phyloP scores from a whole-genome alignment of 2,797 vertebrate genomes.

The Enteromius anoplus region DNA sequence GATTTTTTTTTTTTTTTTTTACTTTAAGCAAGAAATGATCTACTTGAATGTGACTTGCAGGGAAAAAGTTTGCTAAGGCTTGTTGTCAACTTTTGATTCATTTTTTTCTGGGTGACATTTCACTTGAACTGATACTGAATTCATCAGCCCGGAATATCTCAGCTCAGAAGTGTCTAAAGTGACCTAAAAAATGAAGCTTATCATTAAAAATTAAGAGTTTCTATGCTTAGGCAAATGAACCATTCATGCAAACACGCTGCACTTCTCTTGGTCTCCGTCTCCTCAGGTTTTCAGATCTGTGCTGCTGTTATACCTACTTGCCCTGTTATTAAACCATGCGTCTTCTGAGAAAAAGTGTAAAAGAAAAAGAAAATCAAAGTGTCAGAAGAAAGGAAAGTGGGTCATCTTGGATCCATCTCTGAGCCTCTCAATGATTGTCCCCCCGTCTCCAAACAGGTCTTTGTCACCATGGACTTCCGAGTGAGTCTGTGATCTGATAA shows the following conservation, averaged over 20 bases:
- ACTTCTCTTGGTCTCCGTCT: conserved; percentile 24
- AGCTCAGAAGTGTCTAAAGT: background rate
- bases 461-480: conserved; percentile 76
- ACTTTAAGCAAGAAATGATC: background rate
- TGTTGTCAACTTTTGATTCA: background rate
- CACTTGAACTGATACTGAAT: background rate
- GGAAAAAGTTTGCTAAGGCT: background rate
- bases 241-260: background rate
- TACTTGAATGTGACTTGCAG: background rate
- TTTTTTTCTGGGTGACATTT: background rate
- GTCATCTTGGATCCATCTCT: background rate
- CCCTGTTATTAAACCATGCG: conserved; percentile 28
- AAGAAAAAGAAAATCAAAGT: conserved; percentile 55
- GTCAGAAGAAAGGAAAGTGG: background rate
- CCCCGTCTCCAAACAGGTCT: conserved; percentile 63
- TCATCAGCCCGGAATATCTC: background rate
- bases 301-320: conserved; percentile 61
- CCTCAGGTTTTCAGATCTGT: conserved; percentile 53
- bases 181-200: background rate
- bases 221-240: background rate
- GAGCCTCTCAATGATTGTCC: rapidly evolving
- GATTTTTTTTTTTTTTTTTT: background rate
- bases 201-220: background rate
- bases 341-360: background rate
- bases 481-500: conserved; percentile 63